Evolutionary conservation across 2,888 invertebrate species (phyloP).

Genomic region (Drosophila neonasuta): DNA sequence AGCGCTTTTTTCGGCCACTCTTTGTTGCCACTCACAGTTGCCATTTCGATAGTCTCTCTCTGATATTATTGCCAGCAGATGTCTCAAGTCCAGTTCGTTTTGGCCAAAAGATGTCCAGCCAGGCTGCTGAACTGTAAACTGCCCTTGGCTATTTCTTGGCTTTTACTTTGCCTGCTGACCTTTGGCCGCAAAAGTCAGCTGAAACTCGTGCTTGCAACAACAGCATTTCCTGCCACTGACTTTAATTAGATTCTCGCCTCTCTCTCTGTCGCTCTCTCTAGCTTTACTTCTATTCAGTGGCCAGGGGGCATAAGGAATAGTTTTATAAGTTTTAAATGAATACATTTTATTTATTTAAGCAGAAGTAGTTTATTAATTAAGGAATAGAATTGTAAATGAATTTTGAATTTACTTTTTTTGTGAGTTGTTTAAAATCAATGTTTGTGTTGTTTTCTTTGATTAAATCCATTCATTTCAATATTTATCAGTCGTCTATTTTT

Average conservation of each 20-base stretch:
- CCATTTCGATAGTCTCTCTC: slow-evolving; percentile 5
- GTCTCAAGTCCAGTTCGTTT: slow-evolving; percentile 41
- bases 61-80: slow-evolving; percentile 36
- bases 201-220: slow-evolving; percentile 30
- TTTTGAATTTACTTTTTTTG: too few relatives aligned
- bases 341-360: slow-evolving; percentile 44
- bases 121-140: slow-evolving; percentile 33
- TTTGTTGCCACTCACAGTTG: slow-evolving; percentile 32
- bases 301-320: slow-evolving; percentile 11
- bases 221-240: slow-evolving; percentile 56
- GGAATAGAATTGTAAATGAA: background rate
- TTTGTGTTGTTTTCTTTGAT: too few relatives aligned
- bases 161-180: slow-evolving; percentile 40
- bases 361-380: slow-evolving; percentile 5
- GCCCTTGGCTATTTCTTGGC: slow-evolving; percentile 40
- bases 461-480: too few relatives aligned
- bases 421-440: too few relatives aligned
- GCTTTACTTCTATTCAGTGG: slow-evolving; percentile 3
- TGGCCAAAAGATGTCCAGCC: slow-evolving; percentile 13
- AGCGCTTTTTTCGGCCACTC: slow-evolving; percentile 44
- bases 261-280: background rate
- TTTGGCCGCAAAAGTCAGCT: slow-evolving; percentile 37
- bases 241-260: slow-evolving; percentile 68
- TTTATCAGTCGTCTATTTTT: too few relatives aligned
- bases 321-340: slow-evolving; percentile 49